Evolutionary conservation across 2,113 vertebrate genomes (phyloP).

Genomic region (Strix aluco): DNA sequence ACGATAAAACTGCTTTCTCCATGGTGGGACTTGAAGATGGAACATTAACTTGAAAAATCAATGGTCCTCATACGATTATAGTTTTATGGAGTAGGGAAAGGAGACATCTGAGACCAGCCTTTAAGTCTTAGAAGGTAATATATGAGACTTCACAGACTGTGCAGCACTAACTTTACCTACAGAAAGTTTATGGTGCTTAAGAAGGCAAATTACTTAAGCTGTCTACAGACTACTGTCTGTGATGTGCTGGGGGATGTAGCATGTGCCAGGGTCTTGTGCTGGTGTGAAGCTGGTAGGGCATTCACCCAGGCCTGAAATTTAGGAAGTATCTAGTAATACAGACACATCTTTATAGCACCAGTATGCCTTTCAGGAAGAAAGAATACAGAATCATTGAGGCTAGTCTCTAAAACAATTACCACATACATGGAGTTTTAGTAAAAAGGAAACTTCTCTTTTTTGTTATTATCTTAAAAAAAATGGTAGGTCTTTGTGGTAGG

Average conservation of each 20-base stretch:
- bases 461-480: neutral
- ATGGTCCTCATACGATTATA: neutral
- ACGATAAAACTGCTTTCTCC: neutral
- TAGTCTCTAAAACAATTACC: neutral
- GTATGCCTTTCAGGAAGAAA: neutral
- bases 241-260: neutral
- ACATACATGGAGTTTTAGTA: neutral
- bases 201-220: neutral
- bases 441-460: neutral
- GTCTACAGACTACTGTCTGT: neutral
- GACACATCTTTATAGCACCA: rapidly evolving
- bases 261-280: neutral
- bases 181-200: neutral
- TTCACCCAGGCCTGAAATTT: neutral
- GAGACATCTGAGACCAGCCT: neutral
- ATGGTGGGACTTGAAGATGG: neutral
- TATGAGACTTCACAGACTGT: neutral
- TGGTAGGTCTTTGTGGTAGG: neutral
- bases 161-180: neutral
- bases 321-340: neutral
- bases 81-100: neutral
- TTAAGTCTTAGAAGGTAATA: neutral
- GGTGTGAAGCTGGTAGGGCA: neutral
- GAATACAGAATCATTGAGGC: neutral
- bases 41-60: conserved; percentile 25